Evolutionary conservation across 2,888 invertebrate genomes (phyloP).

Genomic region (Cataglyphis cursor): DNA sequence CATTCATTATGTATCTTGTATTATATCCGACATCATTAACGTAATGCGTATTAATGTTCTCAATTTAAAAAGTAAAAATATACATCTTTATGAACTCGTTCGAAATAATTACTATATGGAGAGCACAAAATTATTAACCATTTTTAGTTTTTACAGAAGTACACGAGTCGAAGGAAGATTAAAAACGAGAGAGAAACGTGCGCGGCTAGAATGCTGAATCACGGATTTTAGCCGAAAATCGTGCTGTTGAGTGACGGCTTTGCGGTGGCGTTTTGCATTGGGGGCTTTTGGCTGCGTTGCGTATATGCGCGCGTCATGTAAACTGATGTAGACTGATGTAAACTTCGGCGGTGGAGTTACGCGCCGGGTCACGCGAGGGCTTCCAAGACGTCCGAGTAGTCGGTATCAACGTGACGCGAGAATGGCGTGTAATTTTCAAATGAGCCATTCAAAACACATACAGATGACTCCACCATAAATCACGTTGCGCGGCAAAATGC

Average conservation of each 20-base stretch:
- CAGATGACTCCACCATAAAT: slow-evolving; percentile 56
- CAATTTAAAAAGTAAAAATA: not conserved
- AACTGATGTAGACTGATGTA: slow-evolving; percentile 72
- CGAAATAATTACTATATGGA: not conserved
- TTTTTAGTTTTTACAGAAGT: not conserved
- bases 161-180: not conserved
- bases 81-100: not conserved
- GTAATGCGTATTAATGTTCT: not conserved
- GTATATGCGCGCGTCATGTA: slow-evolving; percentile 66
- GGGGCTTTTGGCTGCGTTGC: slow-evolving; percentile 24
- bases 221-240: slow-evolving; percentile 37
- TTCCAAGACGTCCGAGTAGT: slow-evolving; percentile 68
- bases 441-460: slow-evolving; percentile 66
- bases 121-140: not conserved
- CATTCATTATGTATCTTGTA: not conserved
- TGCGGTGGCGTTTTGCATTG: slow-evolving; percentile 20
- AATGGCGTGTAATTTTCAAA: slow-evolving; percentile 77
- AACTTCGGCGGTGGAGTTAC: slow-evolving; percentile 54
- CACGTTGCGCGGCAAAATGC: slow-evolving; percentile 37
- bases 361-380: slow-evolving; percentile 72
- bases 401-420: slow-evolving; percentile 68
- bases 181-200: slow-evolving; percentile 9
- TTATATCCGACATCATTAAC: not conserved
- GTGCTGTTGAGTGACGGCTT: slow-evolving; percentile 56
- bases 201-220: slow-evolving; percentile 65